phyloP scores from a whole-genome alignment of 2,888 invertebrate genomes.

The Nipponacmea schrenckii region DNA sequence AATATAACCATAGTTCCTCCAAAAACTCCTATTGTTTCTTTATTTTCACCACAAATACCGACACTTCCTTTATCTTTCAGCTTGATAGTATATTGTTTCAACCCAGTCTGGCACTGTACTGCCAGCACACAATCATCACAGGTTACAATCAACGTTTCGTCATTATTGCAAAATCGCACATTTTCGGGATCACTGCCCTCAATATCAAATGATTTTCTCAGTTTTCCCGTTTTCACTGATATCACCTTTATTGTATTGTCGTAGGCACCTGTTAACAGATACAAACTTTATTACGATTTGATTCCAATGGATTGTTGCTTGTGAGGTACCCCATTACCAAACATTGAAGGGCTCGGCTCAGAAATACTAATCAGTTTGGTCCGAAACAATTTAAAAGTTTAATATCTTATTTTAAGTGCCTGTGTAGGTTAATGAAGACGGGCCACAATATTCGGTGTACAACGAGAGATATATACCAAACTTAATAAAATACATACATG shows the following conservation, averaged over 20 bases:
- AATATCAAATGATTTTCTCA: conserved; percentile 33
- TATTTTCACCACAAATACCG: conserved; percentile 13
- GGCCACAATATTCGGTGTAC: too few species aligned
- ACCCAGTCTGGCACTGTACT: conserved; percentile 6
- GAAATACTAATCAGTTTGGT: too few species aligned
- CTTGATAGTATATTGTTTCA: conserved; percentile 11
- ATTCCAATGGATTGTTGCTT: too few species aligned
- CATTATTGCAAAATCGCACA: conserved; percentile 6
- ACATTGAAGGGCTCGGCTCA: too few species aligned
- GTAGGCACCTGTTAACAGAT: conserved; percentile 36
- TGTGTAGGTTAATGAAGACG: too few species aligned
- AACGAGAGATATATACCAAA: too few species aligned
- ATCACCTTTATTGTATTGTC: conserved; percentile 50
- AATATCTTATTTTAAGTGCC: too few species aligned
- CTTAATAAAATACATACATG: conserved; percentile 33
- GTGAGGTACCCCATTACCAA: too few species aligned
- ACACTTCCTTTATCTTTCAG: not conserved
- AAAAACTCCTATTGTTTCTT: not conserved
- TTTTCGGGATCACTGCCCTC: conserved; percentile 31
- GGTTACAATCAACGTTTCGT: conserved; percentile 10
- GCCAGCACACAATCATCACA: not conserved
- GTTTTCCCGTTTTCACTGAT: conserved; percentile 39
- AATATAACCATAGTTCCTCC: not conserved
- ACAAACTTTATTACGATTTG: too few species aligned
- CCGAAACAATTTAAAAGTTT: too few species aligned